Base-by-base conservation (phyloP, 2,113 vertebrate genomes). In the Procavia capensis region DNA sequence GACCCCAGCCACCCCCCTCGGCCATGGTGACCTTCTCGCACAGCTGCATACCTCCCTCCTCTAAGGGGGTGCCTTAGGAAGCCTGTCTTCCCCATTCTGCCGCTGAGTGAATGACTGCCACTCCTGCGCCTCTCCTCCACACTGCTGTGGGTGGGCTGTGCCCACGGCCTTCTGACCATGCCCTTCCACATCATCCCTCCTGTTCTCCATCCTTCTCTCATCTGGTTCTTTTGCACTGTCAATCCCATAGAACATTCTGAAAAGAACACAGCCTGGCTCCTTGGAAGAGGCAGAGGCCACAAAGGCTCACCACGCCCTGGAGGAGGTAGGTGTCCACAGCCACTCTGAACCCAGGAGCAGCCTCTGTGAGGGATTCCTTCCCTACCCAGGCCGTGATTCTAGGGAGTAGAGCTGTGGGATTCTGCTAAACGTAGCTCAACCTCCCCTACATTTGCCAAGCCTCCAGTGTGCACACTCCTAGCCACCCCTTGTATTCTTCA, bases 241-340 rank as follows among this genome's bases (percentile, higher is more conserved):
- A 88, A 63, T 89, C 92, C n/a, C 82, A 0, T 97, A 99, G 99
- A 99, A 99, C 98, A 99, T 99, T 91, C 98, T 99, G 97, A 99
- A 99, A 97, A 99, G 99, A 98, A 99, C 99, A 6, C 98, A 96
- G 9, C 99, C 99, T 0, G 99, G 98, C 6, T 99, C 99, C 22
- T 91, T 97, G 0, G 99, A 99, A 93, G 99, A 99, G 61, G 98
- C 97, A 16, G 99, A 99, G 85, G 99, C 99, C 64, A 99, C 99
- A 0, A 99, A 99, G 96, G 99, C 99, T 0, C 98, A 99, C 17
- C 99, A 99, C 90, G 99, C 98, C 27, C 98, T 99, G 85, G 99
- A 99, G 93, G 99, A 99, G 99, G 99, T 99, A 97, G 92, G 92
- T 1, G 2, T 34, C 1, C 0, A n/a, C 75, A 80, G 19, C n/a